Percentiles rank a stretch among this genome's conserved stretches.
These are phyloP conservation scores for Diplodus sargus DNA, from an alignment of 2,797 vertebrate genomes.

Conservation along the genomic window DNA sequence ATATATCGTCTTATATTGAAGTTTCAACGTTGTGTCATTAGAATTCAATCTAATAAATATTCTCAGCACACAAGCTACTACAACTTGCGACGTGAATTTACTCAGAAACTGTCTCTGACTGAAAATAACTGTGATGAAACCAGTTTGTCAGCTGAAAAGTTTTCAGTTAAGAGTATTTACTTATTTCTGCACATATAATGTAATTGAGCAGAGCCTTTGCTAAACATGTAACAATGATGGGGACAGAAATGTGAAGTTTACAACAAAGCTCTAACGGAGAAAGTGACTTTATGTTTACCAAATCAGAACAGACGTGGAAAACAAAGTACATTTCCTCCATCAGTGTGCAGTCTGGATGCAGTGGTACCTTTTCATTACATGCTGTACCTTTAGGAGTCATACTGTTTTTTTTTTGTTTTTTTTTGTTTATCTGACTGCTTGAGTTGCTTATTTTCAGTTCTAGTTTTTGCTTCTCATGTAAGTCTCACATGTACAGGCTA, in stretches of 20 bases:
- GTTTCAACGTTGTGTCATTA: neutral
- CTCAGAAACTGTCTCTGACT: too few species aligned
- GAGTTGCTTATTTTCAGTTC: neutral
- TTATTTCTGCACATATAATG: neutral
- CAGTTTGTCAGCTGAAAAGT: neutral
- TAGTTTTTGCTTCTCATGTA: neutral
- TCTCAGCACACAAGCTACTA: too few species aligned
- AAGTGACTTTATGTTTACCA: neutral
- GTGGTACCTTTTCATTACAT: neutral
- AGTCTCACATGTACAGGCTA: neutral
- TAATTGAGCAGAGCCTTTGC: neutral
- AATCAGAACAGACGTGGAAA: neutral
- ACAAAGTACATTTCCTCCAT: neutral
- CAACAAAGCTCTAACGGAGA: neutral
- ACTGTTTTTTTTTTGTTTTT: too few species aligned
- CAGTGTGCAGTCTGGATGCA: neutral
- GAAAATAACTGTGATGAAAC: neutral
- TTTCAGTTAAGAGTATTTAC: neutral
- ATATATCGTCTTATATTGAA: too few species aligned
- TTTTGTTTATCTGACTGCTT: neutral
- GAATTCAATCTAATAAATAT: neutral
- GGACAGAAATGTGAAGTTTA: neutral
- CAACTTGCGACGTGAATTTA: too few species aligned
- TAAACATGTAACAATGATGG: neutral
- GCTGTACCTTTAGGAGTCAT: neutral